A percentile compares a stretch with the other conserved stretches of the same genome.
Evolutionary conservation across 2,113 vertebrate species (phyloP).

Genomic region (Rallus limicola): DNA sequence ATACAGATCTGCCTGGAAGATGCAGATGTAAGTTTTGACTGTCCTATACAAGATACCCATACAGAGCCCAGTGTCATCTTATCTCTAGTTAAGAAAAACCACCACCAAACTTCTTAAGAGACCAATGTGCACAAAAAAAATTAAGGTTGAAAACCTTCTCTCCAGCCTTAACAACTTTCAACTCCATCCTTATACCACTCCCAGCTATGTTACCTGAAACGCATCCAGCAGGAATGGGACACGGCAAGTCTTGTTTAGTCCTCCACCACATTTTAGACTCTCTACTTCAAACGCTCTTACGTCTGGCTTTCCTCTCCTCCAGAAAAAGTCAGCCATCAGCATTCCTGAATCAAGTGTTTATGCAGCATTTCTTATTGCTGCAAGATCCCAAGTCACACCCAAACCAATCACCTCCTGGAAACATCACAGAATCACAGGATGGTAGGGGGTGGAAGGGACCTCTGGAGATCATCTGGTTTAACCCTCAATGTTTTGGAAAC

Average conservation of each 20-base stretch:
- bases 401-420: not conserved
- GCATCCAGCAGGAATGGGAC: too few relatives aligned
- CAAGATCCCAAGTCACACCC: not conserved
- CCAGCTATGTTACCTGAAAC: too few relatives aligned
- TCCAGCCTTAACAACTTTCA: too few relatives aligned
- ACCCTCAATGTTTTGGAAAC: not conserved
- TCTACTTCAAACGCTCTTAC: not conserved
- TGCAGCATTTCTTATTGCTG: not conserved
- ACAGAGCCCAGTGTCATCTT: not conserved
- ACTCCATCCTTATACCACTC: too few relatives aligned
- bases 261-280: not conserved
- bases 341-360: not conserved
- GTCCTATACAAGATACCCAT: rapidly evolving
- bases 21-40: not conserved
- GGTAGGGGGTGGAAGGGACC: too few relatives aligned
- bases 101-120: not conserved
- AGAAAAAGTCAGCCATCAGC: not conserved
- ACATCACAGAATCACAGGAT: too few relatives aligned
- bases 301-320: not conserved
- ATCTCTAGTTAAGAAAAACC: not conserved
- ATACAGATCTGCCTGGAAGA: not conserved
- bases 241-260: not conserved
- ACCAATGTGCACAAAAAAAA: too few relatives aligned
- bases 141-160: too few relatives aligned
- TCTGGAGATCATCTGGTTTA: too few relatives aligned